phyloP scores from a whole-genome alignment of 2,888 invertebrate species.

The Amaurobius ferox region DNA sequence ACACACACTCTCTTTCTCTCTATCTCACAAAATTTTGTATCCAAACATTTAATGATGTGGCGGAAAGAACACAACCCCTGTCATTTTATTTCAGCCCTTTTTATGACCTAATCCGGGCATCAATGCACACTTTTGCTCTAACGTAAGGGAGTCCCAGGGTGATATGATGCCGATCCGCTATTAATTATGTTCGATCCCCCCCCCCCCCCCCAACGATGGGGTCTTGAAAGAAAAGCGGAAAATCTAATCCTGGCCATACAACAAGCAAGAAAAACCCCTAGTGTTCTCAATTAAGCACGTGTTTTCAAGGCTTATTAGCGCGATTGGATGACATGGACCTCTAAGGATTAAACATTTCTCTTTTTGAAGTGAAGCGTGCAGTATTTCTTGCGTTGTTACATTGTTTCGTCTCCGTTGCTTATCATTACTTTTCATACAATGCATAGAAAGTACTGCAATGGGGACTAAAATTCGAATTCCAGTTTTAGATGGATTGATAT shows the following conservation, averaged over 20 bases:
- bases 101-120: neutral
- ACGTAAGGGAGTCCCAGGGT: neutral
- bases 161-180: neutral
- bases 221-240: neutral
- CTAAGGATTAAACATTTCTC: neutral
- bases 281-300: neutral
- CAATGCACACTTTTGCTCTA: neutral
- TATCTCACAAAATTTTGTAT: no score
- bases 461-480: no score
- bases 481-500: no score
- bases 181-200: neutral
- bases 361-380: no score
- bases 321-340: neutral
- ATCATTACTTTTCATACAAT: no score
- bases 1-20: no score
- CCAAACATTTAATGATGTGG: no score
- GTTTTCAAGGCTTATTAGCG: slow-evolving; percentile 25
- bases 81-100: no score
- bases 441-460: no score
- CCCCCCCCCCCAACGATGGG: neutral
- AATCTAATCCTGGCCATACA: neutral
- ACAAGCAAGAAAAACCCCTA: neutral
- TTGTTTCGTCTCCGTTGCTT: no score
- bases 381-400: no score
- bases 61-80: no score